Conservation (phyloP, 2,888 invertebrate species). For the Omphaloscelis lunosa region DNA sequence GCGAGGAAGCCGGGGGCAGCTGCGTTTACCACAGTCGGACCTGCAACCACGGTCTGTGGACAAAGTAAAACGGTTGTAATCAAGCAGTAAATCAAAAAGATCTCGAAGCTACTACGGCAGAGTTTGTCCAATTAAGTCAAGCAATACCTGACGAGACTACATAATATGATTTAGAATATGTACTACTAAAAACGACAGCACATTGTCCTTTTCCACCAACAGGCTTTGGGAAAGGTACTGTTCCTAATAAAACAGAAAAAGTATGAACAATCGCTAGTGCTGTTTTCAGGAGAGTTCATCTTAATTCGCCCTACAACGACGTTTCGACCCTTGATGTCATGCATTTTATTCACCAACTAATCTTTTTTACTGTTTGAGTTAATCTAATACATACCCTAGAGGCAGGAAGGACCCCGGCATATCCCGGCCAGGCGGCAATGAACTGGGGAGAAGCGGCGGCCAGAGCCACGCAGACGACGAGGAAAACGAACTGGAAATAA, state of each 20-base stretch:
- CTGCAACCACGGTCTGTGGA: constrained; percentile 84
- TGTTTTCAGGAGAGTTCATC: neutral
- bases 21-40: constrained; percentile 83
- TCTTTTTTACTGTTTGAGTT: neutral
- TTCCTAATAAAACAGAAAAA: neutral
- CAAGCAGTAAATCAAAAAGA: neutral
- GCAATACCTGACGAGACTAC: neutral
- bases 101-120: neutral
- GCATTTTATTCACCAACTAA: neutral
- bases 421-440: constrained; percentile 74
- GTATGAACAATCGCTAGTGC: neutral
- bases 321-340: neutral
- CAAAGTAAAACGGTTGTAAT: constrained; percentile 20
- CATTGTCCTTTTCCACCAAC: neutral
- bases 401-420: constrained; percentile 60
- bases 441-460: constrained; percentile 85
- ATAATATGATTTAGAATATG: neutral
- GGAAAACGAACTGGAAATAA: constrained; percentile 81
- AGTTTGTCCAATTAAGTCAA: too few relatives aligned
- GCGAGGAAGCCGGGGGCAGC: constrained; percentile 71
- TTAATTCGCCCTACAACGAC: neutral
- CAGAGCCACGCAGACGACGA: constrained; percentile 85
- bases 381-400: constrained; percentile 74
- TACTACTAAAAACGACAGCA: neutral
- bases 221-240: neutral